Evolutionary conservation across 2,888 invertebrate genomes (phyloP), one percentile per base, ranked within the genome.

Genomic region (Hylaea fasciaria): DNA sequence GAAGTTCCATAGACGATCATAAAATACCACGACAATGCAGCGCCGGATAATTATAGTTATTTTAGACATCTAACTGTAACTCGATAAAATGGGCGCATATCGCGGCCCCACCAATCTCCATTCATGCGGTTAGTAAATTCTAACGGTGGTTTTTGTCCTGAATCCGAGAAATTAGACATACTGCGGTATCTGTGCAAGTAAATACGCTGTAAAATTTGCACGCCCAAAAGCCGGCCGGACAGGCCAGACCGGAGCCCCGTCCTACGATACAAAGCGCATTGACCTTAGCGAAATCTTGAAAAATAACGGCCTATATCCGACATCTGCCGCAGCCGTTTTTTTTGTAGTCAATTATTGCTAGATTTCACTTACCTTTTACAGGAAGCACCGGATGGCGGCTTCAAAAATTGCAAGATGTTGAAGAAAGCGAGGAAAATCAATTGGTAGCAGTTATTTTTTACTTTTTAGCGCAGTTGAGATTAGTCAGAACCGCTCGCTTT

Each of bases 221-320:
- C 76, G 74, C 74, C 76, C 77, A 76, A 63, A 80, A 73, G 68
- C 72, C 76, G 76, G 72, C 69, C 64, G 72, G 70, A 70, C 70
- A 16, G 69, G 68, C 69, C 64, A 72, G 70, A 70, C 70, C 22
- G 69, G 68, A 70, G 72, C 72, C 72, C 79, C 76, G 70, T 77
- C 77, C 77, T 80, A 78, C 77, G 73, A 66, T 73, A 75, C 77
- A 68, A 73, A 79, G 91, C 89, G 70, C 91, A 87, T 81, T 91
- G 91, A 91, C 91, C 91, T 81, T 76, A 73, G 65, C 72, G 78
- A 78, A 82, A 87, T 89, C 83, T 89, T 87, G 82, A 90, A 91
- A 90, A 90, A 86, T 91, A 91, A 91, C 91, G 91, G 91, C 87
- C 62, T 62, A 56, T 75, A 74, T 70, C 68, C 60, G 64, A 59